phyloP scores from a whole-genome alignment of 2,797 vertebrate species.

The Tachyglossus aculeatus region DNA sequence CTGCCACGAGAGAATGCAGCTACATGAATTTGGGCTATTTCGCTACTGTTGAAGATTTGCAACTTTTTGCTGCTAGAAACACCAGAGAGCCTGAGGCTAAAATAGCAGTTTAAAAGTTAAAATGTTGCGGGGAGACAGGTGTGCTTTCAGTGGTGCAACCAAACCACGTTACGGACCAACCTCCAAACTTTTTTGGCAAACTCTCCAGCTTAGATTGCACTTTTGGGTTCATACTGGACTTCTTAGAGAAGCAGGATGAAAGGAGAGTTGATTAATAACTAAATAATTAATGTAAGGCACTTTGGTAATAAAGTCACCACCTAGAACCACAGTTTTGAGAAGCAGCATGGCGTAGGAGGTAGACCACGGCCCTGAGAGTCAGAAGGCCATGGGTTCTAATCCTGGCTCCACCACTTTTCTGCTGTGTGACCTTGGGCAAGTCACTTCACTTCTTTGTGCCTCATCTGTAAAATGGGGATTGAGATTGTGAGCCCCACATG shows the following conservation, averaged over 20 bases:
- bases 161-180: not conserved
- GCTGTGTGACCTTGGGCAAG: too few species aligned
- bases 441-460: too few species aligned
- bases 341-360: too few species aligned
- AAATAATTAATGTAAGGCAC: too few species aligned
- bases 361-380: too few species aligned
- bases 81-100: not conserved
- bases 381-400: too few species aligned
- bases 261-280: not conserved
- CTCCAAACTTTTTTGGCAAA: not conserved
- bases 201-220: too few species aligned
- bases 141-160: not conserved
- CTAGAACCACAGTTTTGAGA: too few species aligned
- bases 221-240: not conserved
- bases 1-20: not conserved
- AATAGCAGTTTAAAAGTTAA: not conserved
- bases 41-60: not conserved
- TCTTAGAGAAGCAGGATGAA: not conserved
- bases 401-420: too few species aligned
- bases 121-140: not conserved
- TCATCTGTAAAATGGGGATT: too few species aligned
- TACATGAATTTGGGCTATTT: rapidly evolving
- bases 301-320: too few species aligned
- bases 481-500: too few species aligned
- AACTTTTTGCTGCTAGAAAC: not conserved